Evolutionary conservation across 2,797 vertebrate species (phyloP).

Genomic region (Sebastes taczanowskii): DNA sequence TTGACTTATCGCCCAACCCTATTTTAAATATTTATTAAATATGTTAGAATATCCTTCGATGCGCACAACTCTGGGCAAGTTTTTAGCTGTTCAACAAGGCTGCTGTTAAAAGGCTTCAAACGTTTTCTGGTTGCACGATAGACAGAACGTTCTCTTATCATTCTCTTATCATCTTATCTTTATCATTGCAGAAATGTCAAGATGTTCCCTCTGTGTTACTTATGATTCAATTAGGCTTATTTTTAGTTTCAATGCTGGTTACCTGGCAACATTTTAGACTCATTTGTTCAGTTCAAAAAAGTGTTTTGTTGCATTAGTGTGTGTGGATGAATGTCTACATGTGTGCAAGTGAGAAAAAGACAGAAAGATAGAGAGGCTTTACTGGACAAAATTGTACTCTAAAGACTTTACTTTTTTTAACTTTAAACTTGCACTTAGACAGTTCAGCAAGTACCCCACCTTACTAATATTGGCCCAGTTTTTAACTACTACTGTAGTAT

Average conservation of each 20-base stretch:
- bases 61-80: too few species aligned
- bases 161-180: too few species aligned
- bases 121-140: too few species aligned
- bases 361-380: accelerated
- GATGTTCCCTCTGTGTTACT: neutral
- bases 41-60: too few species aligned
- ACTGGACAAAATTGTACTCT: neutral
- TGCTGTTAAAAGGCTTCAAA: too few species aligned
- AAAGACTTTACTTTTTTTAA: too few species aligned
- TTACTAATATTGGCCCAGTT: neutral
- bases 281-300: neutral
- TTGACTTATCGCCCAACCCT: too few species aligned
- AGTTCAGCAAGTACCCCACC: neutral
- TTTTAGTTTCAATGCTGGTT: neutral
- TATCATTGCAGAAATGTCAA: neutral
- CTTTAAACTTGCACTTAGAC: neutral
- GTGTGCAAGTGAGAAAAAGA: neutral
- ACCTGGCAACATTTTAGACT: neutral
- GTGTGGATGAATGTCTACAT: neutral
- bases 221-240: neutral
- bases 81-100: too few species aligned
- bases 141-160: too few species aligned
- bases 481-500: neutral
- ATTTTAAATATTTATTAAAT: too few species aligned
- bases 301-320: neutral